Evolutionary conservation across 2,888 invertebrate species (phyloP).

Genomic region (Machimus atricapillus): DNA sequence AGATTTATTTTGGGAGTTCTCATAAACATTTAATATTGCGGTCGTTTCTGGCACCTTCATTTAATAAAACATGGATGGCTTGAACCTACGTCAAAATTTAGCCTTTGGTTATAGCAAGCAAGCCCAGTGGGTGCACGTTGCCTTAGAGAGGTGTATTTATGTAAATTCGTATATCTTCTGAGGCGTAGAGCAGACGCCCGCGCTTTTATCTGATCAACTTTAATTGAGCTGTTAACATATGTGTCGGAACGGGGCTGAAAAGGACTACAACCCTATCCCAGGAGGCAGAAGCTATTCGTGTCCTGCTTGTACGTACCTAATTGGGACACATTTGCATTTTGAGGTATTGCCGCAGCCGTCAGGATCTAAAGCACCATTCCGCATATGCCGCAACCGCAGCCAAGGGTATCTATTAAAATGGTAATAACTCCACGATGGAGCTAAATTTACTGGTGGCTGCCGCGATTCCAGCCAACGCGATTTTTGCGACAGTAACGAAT

Average conservation of each 20-base stretch:
- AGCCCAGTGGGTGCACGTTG: neutral
- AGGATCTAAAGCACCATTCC: neutral
- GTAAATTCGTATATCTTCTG: neutral
- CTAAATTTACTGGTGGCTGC: conserved; percentile 2
- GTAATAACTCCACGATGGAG: neutral
- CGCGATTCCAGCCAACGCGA: neutral
- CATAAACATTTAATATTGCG: conserved; percentile 24
- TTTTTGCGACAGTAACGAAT: neutral
- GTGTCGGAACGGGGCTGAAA: neutral
- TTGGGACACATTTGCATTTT: conserved; percentile 25
- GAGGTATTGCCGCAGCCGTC: neutral
- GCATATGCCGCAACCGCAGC: neutral
- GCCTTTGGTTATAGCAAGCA: neutral
- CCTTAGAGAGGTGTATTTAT: neutral
- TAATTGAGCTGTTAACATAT: conserved; percentile 36
- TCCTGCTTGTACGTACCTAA: conserved; percentile 5
- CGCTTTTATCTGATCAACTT: conserved; percentile 25
- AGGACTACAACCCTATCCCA: neutral
- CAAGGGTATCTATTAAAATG: neutral
- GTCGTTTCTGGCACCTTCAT: conserved; percentile 1
- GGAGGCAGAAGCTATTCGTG: neutral
- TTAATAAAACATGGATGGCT: neutral
- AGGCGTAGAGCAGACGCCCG: neutral
- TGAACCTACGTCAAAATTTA: conserved; percentile 23
- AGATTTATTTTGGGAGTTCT: neutral